These are phyloP conservation scores for Potamilus streckersoni DNA, from an alignment of 1,140 invertebrate species.

Conservation along the genomic window DNA sequence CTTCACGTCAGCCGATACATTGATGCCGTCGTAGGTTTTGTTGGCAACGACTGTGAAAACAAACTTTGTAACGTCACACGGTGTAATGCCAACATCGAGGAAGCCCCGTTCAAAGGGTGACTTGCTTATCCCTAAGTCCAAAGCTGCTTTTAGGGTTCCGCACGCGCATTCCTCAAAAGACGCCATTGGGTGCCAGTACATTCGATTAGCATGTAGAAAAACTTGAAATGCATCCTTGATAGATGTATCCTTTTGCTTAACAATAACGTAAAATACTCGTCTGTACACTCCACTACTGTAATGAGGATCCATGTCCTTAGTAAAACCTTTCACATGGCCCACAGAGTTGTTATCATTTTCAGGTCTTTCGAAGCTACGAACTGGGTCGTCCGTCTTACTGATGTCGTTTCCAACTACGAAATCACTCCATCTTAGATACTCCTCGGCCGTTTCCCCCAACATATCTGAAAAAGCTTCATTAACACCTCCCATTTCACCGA, in stretches of 20 bases:
- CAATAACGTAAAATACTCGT: constrained; percentile 33
- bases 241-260: constrained; percentile 14
- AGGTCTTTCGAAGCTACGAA: constrained; percentile 33
- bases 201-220: constrained; percentile 40
- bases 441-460: constrained; percentile 38
- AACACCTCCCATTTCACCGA: constrained; percentile 39
- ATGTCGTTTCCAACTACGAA: constrained; percentile 28
- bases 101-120: constrained; percentile 25
- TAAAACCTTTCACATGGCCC: constrained; percentile 29
- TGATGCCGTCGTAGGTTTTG: neutral
- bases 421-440: constrained; percentile 15
- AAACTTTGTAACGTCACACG: constrained; percentile 28
- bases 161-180: constrained; percentile 34
- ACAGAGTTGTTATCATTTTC: constrained; percentile 35
- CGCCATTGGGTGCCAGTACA: constrained; percentile 43
- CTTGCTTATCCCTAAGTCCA: constrained; percentile 31
- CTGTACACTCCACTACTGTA: constrained; percentile 40
- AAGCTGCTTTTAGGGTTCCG: constrained; percentile 40
- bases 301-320: constrained; percentile 27
- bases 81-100: constrained; percentile 33
- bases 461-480: constrained; percentile 56
- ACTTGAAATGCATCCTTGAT: constrained; percentile 31
- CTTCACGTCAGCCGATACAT: constrained; percentile 4
- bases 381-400: constrained; percentile 12
- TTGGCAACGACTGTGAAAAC: constrained; percentile 15